phyloP scores from a whole-genome alignment of 1,140 invertebrate species.

The Drosophila varians region DNA sequence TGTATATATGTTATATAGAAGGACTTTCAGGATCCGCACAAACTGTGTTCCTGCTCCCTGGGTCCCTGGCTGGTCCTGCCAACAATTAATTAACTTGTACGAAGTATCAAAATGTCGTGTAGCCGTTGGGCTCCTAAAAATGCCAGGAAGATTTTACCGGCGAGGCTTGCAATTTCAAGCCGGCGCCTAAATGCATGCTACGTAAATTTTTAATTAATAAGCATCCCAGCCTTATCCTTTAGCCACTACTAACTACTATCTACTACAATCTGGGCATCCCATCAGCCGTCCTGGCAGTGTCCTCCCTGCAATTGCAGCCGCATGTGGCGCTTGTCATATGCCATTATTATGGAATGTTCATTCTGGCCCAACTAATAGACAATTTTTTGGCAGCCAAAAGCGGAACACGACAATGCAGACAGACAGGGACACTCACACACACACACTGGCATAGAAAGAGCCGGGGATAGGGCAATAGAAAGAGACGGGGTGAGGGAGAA shows the following conservation, averaged over 20 bases:
- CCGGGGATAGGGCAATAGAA: background rate
- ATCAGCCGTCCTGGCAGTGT: background rate
- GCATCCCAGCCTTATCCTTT: constrained; percentile 27
- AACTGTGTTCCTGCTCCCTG: constrained; percentile 1
- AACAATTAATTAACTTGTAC: constrained; percentile 82
- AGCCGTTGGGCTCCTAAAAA: constrained; percentile 44
- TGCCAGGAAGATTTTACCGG: constrained; percentile 20
- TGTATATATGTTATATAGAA: background rate
- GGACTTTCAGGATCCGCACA: background rate
- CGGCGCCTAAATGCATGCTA: constrained; percentile 60
- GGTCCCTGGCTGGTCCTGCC: constrained; percentile 45
- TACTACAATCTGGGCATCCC: background rate
- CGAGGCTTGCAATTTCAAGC: constrained; percentile 51
- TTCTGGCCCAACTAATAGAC: constrained; percentile 76
- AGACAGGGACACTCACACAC: constrained; percentile 1
- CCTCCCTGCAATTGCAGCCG: constrained; percentile 63
- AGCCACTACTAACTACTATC: background rate
- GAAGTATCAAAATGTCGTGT: constrained; percentile 73
- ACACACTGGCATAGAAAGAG: background rate
- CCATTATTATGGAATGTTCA: constrained; percentile 77
- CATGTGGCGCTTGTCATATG: constrained; percentile 81
- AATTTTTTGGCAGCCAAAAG: constrained; percentile 76
- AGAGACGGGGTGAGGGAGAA: background rate
- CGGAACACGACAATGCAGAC: constrained; percentile 55
- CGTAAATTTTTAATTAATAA: constrained; percentile 82